phyloP scores from a whole-genome alignment of 1,140 invertebrate genomes.

The Leucophenga varia region DNA sequence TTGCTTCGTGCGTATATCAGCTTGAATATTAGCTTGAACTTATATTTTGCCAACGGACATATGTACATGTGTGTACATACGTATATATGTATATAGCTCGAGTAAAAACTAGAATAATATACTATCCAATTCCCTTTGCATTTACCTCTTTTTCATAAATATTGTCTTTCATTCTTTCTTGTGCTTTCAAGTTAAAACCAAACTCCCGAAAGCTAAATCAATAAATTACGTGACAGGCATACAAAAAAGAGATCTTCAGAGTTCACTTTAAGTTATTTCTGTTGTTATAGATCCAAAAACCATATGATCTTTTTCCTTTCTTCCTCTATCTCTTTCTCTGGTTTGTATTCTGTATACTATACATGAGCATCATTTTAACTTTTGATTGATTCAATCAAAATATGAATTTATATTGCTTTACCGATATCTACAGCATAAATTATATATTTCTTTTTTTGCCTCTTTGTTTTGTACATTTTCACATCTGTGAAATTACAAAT shows the following conservation, averaged over 20 bases:
- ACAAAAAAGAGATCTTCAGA: slow-evolving; percentile 31
- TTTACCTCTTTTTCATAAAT: slow-evolving; percentile 8
- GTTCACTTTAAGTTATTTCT: no score
- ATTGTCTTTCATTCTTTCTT: slow-evolving; percentile 18
- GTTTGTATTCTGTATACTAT: slow-evolving; percentile 4
- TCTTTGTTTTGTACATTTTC: no score
- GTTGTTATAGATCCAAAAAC: no score
- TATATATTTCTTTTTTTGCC: no score
- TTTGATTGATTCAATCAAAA: slow-evolving; percentile 56
- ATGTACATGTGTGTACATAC: slow-evolving; percentile 26
- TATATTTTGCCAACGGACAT: slow-evolving; percentile 10
- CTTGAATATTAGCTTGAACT: neutral
- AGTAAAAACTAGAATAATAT: no score
- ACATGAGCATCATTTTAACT: no score
- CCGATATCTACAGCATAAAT: slow-evolving; percentile 51
- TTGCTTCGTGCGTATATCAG: slow-evolving; percentile 14
- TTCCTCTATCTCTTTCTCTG: slow-evolving; percentile 8
- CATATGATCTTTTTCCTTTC: neutral
- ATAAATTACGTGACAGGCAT: slow-evolving; percentile 56
- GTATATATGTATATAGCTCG: slow-evolving; percentile 10
- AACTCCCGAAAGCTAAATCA: slow-evolving; percentile 55
- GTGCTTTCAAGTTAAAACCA: neutral
- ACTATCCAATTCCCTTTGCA: no score
- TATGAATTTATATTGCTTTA: slow-evolving; percentile 42
- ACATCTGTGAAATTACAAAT: no score